These are phyloP conservation scores for Rhyacophila brunnea DNA, from an alignment of 1,140 invertebrate species.

Conservation along the genomic window DNA sequence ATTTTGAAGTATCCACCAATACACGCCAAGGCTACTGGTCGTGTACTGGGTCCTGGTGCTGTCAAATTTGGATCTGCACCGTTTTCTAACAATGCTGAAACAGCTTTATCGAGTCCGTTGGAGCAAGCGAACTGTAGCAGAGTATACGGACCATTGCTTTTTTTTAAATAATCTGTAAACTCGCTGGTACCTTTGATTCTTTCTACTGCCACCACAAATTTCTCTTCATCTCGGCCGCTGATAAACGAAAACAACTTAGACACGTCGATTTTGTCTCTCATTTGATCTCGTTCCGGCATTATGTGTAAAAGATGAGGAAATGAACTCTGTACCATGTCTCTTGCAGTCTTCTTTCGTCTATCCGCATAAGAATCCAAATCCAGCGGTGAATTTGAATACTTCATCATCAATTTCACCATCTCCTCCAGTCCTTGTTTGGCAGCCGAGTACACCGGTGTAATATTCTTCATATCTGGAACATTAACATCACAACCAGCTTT, in stretches of 20 bases:
- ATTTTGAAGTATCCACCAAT: conserved; percentile 62
- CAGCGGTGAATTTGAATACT: conserved; percentile 50
- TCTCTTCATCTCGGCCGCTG: conserved; percentile 56
- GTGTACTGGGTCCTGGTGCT: conserved; percentile 42
- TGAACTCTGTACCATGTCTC: conserved; percentile 57
- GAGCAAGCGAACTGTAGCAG: conserved; percentile 62
- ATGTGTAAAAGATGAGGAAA: conserved; percentile 59
- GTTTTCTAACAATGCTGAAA: conserved; percentile 55
- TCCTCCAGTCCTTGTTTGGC: conserved; percentile 55
- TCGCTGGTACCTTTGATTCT: conserved; percentile 54
- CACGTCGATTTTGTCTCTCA: conserved; percentile 43
- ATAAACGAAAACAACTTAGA: conserved; percentile 56
- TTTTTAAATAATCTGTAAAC: conserved; percentile 42
- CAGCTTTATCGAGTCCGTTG: conserved; percentile 57
- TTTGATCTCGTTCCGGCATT: conserved; percentile 46
- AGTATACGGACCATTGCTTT: conserved; percentile 56
- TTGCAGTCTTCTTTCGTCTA: conserved; percentile 55
- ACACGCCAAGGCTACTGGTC: conserved; percentile 60
- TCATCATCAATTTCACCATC: conserved; percentile 51
- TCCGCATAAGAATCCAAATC: conserved; percentile 61
- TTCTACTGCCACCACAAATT: conserved; percentile 57
- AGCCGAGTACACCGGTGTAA: conserved; percentile 64
- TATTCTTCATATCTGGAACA: conserved; percentile 58
- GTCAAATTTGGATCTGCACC: conserved; percentile 56
- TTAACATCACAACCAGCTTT: conserved; percentile 63